Conservation (phyloP, 2,113 vertebrate genomes). For the Lagopus muta region DNA sequence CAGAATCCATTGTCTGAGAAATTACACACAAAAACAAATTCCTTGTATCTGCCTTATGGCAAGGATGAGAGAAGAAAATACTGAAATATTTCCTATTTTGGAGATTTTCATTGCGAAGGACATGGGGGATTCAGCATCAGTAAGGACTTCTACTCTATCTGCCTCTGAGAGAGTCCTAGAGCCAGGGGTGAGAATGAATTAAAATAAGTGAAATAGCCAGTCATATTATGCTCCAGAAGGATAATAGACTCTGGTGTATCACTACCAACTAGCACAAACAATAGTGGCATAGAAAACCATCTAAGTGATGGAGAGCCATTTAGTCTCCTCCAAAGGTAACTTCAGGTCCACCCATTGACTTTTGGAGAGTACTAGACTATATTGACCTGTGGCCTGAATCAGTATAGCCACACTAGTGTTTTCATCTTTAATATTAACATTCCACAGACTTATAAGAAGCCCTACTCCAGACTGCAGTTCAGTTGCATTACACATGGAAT, state of each 20-base stretch:
- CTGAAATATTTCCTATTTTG: background rate
- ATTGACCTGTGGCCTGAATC: background rate
- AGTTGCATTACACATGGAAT: background rate
- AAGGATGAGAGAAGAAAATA: background rate
- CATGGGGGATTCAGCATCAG: background rate
- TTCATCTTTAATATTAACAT: background rate
- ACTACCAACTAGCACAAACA: background rate
- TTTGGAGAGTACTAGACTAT: background rate
- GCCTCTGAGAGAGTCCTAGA: background rate
- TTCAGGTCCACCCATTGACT: accelerated
- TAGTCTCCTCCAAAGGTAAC: background rate
- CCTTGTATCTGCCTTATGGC: background rate
- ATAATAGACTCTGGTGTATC: background rate
- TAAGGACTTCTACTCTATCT: background rate
- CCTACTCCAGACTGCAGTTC: background rate
- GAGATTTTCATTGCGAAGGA: background rate
- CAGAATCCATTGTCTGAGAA: background rate
- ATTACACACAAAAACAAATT: background rate
- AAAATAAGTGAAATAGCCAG: background rate
- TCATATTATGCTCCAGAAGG: background rate
- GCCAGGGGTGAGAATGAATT: background rate
- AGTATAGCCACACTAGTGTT: no score
- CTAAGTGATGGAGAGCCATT: background rate
- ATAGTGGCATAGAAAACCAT: background rate
- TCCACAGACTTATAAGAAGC: background rate